A percentile compares a stretch with the other conserved stretches of the same genome.
Conservation (phyloP, 2,797 vertebrate genomes). For the Xenops minutus region DNA sequence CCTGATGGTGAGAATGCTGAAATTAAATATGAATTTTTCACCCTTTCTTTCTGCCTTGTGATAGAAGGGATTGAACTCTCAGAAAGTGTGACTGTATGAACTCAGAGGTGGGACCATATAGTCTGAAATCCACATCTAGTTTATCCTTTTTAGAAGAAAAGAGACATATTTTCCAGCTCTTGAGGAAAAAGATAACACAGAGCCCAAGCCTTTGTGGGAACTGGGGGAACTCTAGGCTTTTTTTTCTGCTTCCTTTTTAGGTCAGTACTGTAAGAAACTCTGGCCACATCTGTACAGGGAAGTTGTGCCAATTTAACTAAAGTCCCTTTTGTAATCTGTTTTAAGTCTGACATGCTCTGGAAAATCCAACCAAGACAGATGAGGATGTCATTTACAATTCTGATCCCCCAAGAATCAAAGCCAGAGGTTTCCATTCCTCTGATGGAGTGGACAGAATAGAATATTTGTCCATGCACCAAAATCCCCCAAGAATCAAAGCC, state of each 20-base stretch:
- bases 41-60: background rate
- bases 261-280: background rate
- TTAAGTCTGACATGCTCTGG: background rate
- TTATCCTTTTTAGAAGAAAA: background rate
- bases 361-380: background rate
- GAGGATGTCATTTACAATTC: background rate
- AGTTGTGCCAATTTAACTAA: background rate
- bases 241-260: slow-evolving; percentile 30
- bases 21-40: background rate
- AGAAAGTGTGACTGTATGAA: background rate
- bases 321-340: background rate
- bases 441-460: background rate
- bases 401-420: background rate
- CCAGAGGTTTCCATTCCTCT: background rate
- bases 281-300: background rate
- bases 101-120: background rate
- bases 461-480: background rate
- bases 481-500: background rate
- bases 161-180: background rate
- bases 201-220: background rate
- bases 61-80: background rate
- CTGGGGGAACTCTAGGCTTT: background rate
- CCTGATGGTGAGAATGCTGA: background rate
- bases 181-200: background rate
- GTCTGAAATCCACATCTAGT: background rate